phyloP scores from a whole-genome alignment of 1,140 invertebrate genomes.

The Aphelenchoides avenae region DNA sequence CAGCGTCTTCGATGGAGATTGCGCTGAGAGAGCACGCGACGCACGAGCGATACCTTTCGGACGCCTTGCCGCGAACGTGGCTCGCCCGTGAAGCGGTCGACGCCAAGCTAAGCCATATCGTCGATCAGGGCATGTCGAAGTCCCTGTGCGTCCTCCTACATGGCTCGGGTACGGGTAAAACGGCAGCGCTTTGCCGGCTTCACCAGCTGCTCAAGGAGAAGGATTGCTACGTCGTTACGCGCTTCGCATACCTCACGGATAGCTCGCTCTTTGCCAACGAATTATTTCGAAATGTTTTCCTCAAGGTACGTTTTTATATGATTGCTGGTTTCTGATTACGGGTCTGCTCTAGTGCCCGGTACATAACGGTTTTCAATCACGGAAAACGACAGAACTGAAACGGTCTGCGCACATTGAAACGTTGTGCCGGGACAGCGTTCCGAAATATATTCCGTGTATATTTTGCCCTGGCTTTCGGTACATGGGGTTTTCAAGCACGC shows the following conservation, averaged over 20 bases:
- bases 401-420: no score
- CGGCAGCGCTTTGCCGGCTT: conserved; percentile 39
- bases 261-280: conserved; percentile 41
- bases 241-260: conserved; percentile 35
- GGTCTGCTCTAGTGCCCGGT: no score
- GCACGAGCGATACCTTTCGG: conserved; percentile 2
- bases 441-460: no score
- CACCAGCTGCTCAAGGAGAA: conserved; percentile 26
- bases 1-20: no score
- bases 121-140: conserved; percentile 21
- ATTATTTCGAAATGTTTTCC: conserved; percentile 36
- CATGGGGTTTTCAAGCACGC: conserved; percentile 1
- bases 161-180: conserved; percentile 39
- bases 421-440: no score
- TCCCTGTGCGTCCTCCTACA: conserved; percentile 36
- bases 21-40: conserved; percentile 6
- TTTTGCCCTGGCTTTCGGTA: no score
- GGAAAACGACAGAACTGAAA: no score
- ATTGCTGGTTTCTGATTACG: conserved; percentile 7
- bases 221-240: conserved; percentile 23
- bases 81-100: conserved; percentile 7
- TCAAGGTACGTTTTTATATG: conserved; percentile 28
- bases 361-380: no score
- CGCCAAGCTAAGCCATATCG: conserved; percentile 4
- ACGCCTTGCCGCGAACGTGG: conserved; percentile 3